phyloP scores from a whole-genome alignment of 2,888 invertebrate species.

The Steinernema scapterisci region DNA sequence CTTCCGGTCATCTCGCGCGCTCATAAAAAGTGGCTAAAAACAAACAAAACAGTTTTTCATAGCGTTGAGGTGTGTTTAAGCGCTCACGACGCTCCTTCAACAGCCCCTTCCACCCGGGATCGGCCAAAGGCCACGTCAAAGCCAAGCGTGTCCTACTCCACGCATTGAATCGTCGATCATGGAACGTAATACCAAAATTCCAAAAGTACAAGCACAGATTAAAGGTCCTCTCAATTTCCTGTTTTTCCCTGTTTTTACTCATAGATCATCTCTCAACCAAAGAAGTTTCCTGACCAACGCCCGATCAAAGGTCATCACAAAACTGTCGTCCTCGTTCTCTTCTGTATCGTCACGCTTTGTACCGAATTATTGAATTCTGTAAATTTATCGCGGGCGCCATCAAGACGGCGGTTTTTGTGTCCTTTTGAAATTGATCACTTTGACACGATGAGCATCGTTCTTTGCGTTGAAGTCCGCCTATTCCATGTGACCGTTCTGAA shows the following conservation, averaged over 20 bases:
- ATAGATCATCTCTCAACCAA: not conserved
- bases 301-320: conserved; percentile 7
- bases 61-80: not conserved
- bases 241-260: too few species aligned
- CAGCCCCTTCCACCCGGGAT: not conserved
- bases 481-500: conserved; percentile 27
- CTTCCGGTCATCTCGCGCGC: not conserved
- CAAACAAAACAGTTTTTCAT: conserved; percentile 11
- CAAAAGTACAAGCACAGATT: not conserved
- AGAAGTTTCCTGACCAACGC: not conserved
- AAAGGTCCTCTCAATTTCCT: not conserved
- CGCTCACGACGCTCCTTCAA: not conserved
- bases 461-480: not conserved
- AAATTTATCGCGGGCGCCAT: conserved; percentile 27
- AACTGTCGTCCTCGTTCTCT: not conserved
- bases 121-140: too few species aligned
- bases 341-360: not conserved
- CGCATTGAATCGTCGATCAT: too few species aligned
- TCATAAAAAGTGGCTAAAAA: not conserved
- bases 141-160: too few species aligned
- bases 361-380: conserved; percentile 7
- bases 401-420: conserved; percentile 16
- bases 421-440: conserved; percentile 25
- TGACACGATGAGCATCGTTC: conserved; percentile 29
- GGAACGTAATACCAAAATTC: too few species aligned